Evolutionary conservation across 2,797 vertebrate species (phyloP).

Genomic region (Tympanoctomys barrerae): DNA sequence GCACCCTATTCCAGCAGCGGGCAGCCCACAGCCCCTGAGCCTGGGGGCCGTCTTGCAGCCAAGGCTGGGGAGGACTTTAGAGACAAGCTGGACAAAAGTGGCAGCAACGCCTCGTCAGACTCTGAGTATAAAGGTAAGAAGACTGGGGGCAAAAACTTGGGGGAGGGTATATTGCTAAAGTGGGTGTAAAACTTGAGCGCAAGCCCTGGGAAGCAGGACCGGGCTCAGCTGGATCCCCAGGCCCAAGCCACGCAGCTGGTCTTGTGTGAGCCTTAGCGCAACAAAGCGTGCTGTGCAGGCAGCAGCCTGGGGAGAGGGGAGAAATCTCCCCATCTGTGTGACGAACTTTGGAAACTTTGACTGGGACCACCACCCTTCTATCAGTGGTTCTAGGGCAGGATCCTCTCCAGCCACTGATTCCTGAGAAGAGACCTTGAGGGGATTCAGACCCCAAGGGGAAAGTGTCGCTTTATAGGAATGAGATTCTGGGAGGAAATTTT

Average conservation of each 20-base stretch:
- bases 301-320: background rate
- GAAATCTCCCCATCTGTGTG: background rate
- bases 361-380: background rate
- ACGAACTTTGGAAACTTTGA: constrained; percentile 75
- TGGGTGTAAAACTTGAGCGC: background rate
- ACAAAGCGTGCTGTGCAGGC: background rate
- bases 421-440: background rate
- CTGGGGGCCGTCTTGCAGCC: constrained; percentile 90
- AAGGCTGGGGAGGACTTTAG: constrained; percentile 96
- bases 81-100: constrained; percentile 94
- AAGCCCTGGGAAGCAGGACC: fast-evolving
- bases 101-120: constrained; percentile 96
- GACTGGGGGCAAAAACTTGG: background rate
- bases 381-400: background rate
- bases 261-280: background rate
- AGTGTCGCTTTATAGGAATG: background rate
- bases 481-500: constrained; percentile 16
- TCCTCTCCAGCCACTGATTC: background rate
- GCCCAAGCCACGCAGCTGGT: background rate
- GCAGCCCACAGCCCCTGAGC: constrained; percentile 94
- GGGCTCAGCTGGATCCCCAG: background rate
- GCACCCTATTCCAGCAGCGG: constrained; percentile 98
- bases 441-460: background rate
- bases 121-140: constrained; percentile 98
- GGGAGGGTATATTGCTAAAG: background rate